Conservation (phyloP, 2,113 vertebrate genomes). For the Trochalopteron elliotii region DNA sequence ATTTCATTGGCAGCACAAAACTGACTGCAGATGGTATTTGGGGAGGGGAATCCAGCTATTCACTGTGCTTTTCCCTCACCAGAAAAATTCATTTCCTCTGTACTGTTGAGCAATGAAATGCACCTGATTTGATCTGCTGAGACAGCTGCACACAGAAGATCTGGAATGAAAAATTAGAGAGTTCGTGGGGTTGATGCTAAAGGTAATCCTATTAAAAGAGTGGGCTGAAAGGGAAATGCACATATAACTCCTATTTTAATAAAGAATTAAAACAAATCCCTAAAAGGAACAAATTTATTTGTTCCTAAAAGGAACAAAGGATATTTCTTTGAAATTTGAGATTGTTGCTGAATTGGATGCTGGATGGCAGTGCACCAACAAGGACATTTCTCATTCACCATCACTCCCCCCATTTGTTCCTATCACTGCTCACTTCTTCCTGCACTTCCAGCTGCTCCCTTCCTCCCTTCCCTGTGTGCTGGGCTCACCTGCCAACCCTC, state of each 20-base stretch:
- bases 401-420: neutral
- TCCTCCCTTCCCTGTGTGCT: neutral
- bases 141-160: neutral
- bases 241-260: neutral
- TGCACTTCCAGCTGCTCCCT: neutral
- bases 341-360: neutral
- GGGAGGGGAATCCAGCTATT: slow-evolving; percentile 7
- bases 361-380: accelerated
- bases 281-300: neutral
- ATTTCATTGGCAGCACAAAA: slow-evolving; percentile 29
- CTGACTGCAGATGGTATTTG: neutral
- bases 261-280: neutral
- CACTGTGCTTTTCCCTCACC: neutral
- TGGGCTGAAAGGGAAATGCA: neutral
- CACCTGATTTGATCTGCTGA: slow-evolving; percentile 29
- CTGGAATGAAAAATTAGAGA: neutral
- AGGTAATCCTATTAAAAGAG: neutral
- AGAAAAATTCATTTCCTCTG: slow-evolving; percentile 50
- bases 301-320: neutral
- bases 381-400: neutral
- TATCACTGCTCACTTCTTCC: neutral
- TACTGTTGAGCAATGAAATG: slow-evolving; percentile 15
- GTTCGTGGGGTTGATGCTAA: neutral
- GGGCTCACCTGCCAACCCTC: neutral
- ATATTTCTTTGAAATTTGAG: neutral